Evolutionary conservation across 2,888 invertebrate genomes (phyloP).

Genomic region (Deroplatys truncata): DNA sequence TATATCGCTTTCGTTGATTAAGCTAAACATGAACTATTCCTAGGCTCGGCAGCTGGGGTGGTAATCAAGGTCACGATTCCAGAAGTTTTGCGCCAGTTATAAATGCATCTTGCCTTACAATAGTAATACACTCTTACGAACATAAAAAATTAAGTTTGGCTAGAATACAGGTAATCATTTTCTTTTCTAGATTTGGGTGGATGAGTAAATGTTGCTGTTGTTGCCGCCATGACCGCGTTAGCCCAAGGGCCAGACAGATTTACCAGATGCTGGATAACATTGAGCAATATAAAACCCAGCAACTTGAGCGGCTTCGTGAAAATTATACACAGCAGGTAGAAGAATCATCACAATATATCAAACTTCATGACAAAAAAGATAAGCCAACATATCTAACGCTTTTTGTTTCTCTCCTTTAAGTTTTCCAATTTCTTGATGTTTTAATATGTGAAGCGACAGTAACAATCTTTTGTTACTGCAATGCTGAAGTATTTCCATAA

Average conservation of each 20-base stretch:
- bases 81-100: too few relatives aligned
- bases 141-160: too few relatives aligned
- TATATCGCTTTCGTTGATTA: too few relatives aligned
- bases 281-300: slow-evolving; percentile 84
- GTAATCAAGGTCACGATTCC: too few relatives aligned
- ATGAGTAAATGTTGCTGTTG: slow-evolving; percentile 66
- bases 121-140: too few relatives aligned
- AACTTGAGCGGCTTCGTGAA: slow-evolving; percentile 81
- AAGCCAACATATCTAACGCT: not conserved
- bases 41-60: too few relatives aligned
- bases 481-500: too few relatives aligned
- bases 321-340: slow-evolving; percentile 85
- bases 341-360: not conserved
- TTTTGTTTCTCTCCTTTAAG: not conserved
- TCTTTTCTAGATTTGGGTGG: slow-evolving; percentile 9
- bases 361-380: not conserved
- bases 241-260: slow-evolving; percentile 78
- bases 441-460: not conserved
- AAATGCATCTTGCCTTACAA: too few relatives aligned
- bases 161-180: not conserved
- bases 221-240: slow-evolving; percentile 63
- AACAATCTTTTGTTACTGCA: not conserved
- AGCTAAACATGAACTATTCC: too few relatives aligned
- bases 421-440: not conserved
- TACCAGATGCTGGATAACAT: slow-evolving; percentile 86